phyloP scores from a whole-genome alignment of 2,113 vertebrate genomes.

The Fulica atra region DNA sequence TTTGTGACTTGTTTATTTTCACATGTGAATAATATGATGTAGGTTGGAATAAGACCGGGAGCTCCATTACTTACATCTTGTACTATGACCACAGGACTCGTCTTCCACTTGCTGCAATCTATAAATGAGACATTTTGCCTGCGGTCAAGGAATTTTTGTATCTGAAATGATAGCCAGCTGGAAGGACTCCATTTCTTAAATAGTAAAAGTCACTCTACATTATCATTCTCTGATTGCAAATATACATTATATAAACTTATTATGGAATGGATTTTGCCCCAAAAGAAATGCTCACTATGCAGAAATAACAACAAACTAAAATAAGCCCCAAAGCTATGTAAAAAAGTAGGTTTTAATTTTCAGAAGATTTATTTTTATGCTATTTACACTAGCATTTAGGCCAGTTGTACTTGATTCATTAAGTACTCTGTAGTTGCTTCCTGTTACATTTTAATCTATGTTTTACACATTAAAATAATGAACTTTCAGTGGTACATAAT shows the following conservation, averaged over 20 bases:
- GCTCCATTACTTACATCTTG: background rate
- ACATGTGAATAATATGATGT: background rate
- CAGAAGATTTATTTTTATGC: background rate
- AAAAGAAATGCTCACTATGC: background rate
- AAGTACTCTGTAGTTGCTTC: background rate
- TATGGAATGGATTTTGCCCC: constrained; percentile 6
- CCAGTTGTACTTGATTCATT: constrained; percentile 3
- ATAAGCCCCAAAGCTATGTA: constrained; percentile 15
- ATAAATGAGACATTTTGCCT: background rate
- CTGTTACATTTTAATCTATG: background rate
- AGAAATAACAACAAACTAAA: background rate
- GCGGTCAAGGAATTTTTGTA: background rate
- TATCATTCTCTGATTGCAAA: background rate
- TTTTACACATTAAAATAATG: constrained; percentile 37
- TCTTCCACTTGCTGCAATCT: background rate
- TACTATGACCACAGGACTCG: background rate
- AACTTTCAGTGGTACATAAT: background rate
- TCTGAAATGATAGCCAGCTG: background rate
- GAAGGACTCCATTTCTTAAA: background rate
- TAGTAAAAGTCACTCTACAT: background rate
- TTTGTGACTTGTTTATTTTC: background rate
- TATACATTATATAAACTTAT: constrained; percentile 7
- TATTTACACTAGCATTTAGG: constrained; percentile 4
- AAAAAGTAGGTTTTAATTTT: constrained; percentile 7
- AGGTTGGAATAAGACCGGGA: background rate